Percentiles rank a stretch among this genome's conserved stretches.
phyloP scores from a whole-genome alignment of 2,888 invertebrate genomes.

The Parnassius glacialis region DNA sequence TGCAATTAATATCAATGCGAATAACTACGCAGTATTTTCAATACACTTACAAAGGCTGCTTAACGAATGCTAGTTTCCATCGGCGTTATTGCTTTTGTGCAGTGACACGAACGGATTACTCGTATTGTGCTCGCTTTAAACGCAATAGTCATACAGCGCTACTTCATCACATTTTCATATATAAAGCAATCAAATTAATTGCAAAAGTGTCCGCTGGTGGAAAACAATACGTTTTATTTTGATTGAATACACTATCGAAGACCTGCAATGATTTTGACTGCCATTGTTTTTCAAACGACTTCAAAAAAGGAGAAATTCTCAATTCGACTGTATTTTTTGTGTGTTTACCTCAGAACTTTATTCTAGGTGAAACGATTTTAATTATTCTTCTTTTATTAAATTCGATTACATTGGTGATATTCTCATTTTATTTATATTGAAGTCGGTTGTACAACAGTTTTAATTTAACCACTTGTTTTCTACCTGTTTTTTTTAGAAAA shows the following conservation, averaged over 20 bases:
- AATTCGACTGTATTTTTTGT: too few species aligned
- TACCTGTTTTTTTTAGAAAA: too few species aligned
- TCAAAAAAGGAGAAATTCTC: too few species aligned
- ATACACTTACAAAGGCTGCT: constrained; percentile 60
- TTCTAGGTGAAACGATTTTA: too few species aligned
- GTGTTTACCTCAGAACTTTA: too few species aligned
- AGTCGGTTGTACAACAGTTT: too few species aligned
- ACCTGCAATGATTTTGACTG: constrained; percentile 7
- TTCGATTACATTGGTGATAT: too few species aligned
- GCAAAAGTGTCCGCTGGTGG: constrained; percentile 29
- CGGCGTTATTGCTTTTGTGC: constrained; percentile 70
- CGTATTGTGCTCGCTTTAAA: constrained; percentile 56
- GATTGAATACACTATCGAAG: constrained; percentile 21
- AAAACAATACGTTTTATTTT: constrained; percentile 29
- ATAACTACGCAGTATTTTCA: constrained; percentile 45
- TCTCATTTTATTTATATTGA: too few species aligned
- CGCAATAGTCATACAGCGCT: constrained; percentile 42
- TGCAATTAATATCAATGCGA: constrained; percentile 9
- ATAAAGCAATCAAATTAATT: constrained; percentile 45
- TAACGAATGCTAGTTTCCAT: constrained; percentile 68
- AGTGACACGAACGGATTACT: constrained; percentile 61
- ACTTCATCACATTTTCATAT: constrained; percentile 48
- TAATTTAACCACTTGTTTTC: too few species aligned
- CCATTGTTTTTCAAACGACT: neutral
- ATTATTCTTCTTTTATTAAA: too few species aligned